Percentiles rank a stretch among this genome's conserved stretches.
phyloP scores from a whole-genome alignment of 1,140 invertebrate species.

The Probaryconus sp. region DNA sequence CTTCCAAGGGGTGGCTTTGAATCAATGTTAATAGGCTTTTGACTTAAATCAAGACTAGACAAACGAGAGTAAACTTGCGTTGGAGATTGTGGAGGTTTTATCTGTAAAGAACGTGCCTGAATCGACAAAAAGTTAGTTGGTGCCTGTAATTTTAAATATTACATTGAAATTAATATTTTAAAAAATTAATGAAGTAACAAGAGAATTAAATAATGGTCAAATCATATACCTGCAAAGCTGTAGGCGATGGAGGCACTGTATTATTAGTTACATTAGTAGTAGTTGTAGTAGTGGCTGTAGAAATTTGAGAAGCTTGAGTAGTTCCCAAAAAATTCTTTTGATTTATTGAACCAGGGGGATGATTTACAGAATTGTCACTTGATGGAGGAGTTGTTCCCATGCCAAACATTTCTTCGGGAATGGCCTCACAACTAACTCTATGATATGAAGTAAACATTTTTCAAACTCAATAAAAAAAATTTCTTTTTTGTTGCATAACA shows the following conservation, averaged over 20 bases:
- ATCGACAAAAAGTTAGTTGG: slow-evolving; percentile 68
- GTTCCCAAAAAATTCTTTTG: slow-evolving; percentile 73
- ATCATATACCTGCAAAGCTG: slow-evolving; percentile 66
- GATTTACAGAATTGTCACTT: slow-evolving; percentile 68
- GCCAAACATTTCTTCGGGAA: slow-evolving; percentile 90
- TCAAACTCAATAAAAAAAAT: slow-evolving; percentile 1
- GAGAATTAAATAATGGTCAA: slow-evolving; percentile 3
- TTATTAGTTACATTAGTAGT: slow-evolving; percentile 58
- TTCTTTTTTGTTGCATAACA: background rate
- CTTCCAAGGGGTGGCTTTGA: slow-evolving; percentile 75
- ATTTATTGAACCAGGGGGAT: slow-evolving; percentile 67
- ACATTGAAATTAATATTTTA: slow-evolving; percentile 4
- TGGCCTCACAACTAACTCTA: slow-evolving; percentile 91
- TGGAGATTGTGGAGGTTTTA: slow-evolving; percentile 78
- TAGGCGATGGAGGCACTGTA: slow-evolving; percentile 74
- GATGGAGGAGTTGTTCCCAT: slow-evolving; percentile 81
- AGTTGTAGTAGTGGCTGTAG: slow-evolving; percentile 45
- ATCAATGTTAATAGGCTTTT: slow-evolving; percentile 67
- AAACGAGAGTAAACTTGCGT: slow-evolving; percentile 77
- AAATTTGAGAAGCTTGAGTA: slow-evolving; percentile 62
- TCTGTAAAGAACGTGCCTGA: slow-evolving; percentile 67
- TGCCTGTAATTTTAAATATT: slow-evolving; percentile 56
- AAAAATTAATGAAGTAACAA: slow-evolving; percentile 4
- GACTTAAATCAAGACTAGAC: slow-evolving; percentile 69
- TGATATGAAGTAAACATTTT: slow-evolving; percentile 6